A percentile compares a stretch with the other conserved stretches of the same genome.
These are phyloP conservation scores for Furcifer pardalis DNA, from an alignment of 2,797 vertebrate species.

Conservation along the genomic window DNA sequence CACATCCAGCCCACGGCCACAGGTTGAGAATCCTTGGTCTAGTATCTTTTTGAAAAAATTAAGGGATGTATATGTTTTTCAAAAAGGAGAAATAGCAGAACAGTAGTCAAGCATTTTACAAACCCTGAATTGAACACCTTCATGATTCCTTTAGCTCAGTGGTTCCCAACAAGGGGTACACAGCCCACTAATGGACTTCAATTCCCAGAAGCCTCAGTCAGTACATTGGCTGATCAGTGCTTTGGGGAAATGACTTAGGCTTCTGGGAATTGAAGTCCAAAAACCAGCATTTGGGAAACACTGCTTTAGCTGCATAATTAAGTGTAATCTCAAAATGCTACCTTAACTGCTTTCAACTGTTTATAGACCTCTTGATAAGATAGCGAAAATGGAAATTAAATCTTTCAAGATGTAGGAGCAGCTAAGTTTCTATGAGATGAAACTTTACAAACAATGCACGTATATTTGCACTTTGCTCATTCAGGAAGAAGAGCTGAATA, in stretches of 20 bases:
- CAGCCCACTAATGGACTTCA: too few species aligned
- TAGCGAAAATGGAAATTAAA: slow-evolving; percentile 63
- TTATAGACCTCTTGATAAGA: slow-evolving; percentile 70
- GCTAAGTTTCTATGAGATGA: slow-evolving; percentile 41
- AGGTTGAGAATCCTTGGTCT: too few species aligned
- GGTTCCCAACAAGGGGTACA: too few species aligned
- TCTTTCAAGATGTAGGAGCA: slow-evolving; percentile 47
- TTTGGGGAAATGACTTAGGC: too few species aligned
- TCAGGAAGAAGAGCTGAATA: slow-evolving; percentile 45
- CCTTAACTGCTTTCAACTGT: slow-evolving; percentile 63
- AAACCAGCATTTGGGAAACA: too few species aligned
- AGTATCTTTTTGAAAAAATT: slow-evolving; percentile 29
- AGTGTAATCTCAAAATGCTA: slow-evolving; percentile 61
- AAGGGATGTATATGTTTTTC: slow-evolving; percentile 44
- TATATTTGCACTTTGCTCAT: slow-evolving; percentile 28
- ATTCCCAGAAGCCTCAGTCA: too few species aligned
- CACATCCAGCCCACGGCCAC: too few species aligned
- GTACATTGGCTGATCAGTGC: too few species aligned
- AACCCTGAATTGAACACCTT: slow-evolving; percentile 65
- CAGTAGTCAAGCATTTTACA: slow-evolving; percentile 58
- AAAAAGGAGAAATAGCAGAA: slow-evolving; percentile 55
- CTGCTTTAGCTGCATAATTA: slow-evolving; percentile 73
- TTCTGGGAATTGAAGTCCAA: too few species aligned
- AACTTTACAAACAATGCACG: slow-evolving; percentile 22
- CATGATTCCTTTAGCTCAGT: slow-evolving; percentile 68